Evolutionary conservation across 2,888 invertebrate species (phyloP).

Genomic region (Andrena bicolor): DNA sequence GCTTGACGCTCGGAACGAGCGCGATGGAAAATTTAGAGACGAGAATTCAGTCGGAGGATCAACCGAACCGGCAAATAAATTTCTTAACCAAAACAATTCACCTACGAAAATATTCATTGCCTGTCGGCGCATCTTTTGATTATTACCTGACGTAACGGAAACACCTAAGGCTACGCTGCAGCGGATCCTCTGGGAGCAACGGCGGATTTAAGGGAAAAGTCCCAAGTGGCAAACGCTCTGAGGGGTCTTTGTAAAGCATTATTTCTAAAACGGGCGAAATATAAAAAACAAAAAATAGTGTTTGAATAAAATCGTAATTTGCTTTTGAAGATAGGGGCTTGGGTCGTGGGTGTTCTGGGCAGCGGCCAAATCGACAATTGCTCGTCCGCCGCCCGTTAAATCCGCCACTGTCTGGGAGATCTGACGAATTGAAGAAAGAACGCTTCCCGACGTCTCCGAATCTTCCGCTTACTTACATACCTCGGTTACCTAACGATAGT

Average conservation of each 20-base stretch:
- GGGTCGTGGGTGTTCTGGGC: no score
- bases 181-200: not conserved
- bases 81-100: not conserved
- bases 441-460: not conserved
- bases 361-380: no score
- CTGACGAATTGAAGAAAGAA: not conserved
- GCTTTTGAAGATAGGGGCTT: no score
- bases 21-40: not conserved
- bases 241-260: no score
- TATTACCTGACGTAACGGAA: not conserved
- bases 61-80: not conserved
- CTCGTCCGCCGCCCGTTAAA: no score
- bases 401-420: not conserved
- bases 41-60: not conserved
- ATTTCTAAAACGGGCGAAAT: no score
- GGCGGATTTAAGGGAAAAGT: not conserved
- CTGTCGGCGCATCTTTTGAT: not conserved
- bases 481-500: conserved; percentile 30
- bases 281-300: no score
- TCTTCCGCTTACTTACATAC: not conserved
- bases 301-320: no score
- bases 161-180: not conserved
- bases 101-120: not conserved
- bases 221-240: not conserved
- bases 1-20: conserved; percentile 22